Percentiles rank a stretch among this genome's conserved stretches.
phyloP scores from a whole-genome alignment of 2,797 vertebrate genomes.

The Knipowitschia caucasica region DNA sequence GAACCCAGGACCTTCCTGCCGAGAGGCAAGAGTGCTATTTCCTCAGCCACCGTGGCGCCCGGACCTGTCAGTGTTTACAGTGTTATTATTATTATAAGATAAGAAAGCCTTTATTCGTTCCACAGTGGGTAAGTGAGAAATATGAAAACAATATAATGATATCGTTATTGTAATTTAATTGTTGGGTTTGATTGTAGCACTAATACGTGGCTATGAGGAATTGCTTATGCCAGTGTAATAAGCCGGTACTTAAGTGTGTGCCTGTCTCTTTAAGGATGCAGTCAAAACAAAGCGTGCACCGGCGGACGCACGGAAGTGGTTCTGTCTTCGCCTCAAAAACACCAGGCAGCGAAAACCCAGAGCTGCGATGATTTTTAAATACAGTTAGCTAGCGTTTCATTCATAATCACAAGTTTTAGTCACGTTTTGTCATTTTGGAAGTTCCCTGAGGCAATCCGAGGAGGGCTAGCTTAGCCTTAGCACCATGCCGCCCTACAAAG shows the following conservation, averaged over 20 bases:
- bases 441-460: constrained; percentile 9
- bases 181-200: background rate
- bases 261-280: constrained; percentile 67
- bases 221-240: background rate
- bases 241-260: background rate
- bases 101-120: no score
- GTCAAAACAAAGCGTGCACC: constrained; percentile 74
- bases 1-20: no score
- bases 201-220: background rate
- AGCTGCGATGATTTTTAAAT: constrained; percentile 22
- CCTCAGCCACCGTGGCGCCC: no score
- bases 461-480: constrained; percentile 35
- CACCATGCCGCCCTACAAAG: constrained; percentile 75
- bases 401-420: background rate
- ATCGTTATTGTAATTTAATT: background rate
- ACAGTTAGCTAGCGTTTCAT: constrained; percentile 9
- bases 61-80: no score
- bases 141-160: no score
- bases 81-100: no score
- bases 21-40: no score
- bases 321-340: constrained; percentile 32
- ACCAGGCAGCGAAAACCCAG: constrained; percentile 43
- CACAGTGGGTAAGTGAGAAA: no score
- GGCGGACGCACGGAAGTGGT: constrained; percentile 65
- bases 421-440: constrained; percentile 6